These are phyloP conservation scores for Ardeotis arabs DNA, from an alignment of 2,113 vertebrate species.

Conservation along the genomic window DNA sequence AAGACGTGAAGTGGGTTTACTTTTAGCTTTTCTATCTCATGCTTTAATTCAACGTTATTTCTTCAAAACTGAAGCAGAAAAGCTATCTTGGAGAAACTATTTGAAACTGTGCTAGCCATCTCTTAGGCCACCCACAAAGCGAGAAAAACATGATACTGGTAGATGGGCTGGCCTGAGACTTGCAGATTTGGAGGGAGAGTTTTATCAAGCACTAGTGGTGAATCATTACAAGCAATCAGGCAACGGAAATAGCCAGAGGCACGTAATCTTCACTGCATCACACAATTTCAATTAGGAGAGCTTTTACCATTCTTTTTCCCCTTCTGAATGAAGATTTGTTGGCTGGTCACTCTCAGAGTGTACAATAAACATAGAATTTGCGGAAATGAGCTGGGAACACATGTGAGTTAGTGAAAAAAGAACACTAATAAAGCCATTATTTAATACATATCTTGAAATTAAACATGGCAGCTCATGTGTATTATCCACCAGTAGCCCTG, in stretches of 20 bases:
- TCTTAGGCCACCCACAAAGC: slow-evolving; percentile 2
- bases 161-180: neutral
- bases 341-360: neutral
- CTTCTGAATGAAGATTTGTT: slow-evolving; percentile 7
- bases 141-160: neutral
- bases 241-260: slow-evolving; percentile 39
- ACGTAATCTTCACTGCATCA: neutral
- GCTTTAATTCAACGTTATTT: neutral
- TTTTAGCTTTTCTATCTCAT: neutral
- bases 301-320: neutral
- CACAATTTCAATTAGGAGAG: neutral
- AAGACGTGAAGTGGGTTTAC: neutral
- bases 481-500: neutral
- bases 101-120: neutral
- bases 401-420: neutral
- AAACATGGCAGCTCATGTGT: neutral
- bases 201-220: neutral
- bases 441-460: neutral
- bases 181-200: neutral
- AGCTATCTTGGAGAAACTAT: neutral
- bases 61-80: neutral
- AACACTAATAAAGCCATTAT: neutral
- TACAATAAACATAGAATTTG: neutral
- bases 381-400: neutral
- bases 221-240: slow-evolving; percentile 1